Evolutionary conservation across 2,113 vertebrate genomes (phyloP), one percentile per base, ranked within the genome.

Genomic region (Chionodraco myersi): DNA sequence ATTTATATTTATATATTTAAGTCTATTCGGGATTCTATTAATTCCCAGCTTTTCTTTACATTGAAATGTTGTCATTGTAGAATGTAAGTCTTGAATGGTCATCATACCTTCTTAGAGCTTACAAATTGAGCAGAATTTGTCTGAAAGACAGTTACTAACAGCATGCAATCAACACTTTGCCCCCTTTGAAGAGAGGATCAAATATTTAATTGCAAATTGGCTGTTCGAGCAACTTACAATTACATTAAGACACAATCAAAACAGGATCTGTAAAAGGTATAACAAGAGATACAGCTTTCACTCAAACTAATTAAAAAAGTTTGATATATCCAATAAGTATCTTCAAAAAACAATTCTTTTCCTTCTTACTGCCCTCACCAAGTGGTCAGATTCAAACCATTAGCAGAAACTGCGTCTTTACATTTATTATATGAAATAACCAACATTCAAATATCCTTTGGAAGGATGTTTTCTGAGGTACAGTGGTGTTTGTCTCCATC

Each of bases 401-500:
- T 26, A 23, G 36, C 6, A 61, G 0, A 0, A n/a, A 56, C 44
- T 30, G 9, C 30, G 14, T 15, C 12, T n/a, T 2, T 44, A 9
- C 49, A 36, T 30, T 48, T 9, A 61, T 15, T 6, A 6, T 13
- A 26, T 34, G 23, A 48, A 56, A 16, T 48, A 14, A 49, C 6
- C 15, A 23, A 15, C 5, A n/a, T 47, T 1, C 30, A 59, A 30
- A 36, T 16, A 15, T 51, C 56, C 3, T n/a, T 53, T 1, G 5
- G 10, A 2, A 14, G 14, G 10, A 15, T n/a, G 1, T 5, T 71
- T 16, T 16, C 36, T 36, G 36, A 56, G 2, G 18, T 47, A 4
- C 4, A 36, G 58, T 66, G 75, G 89, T 80, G 77, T 93, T 84
- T 93, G 92, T 90, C 92, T 86, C 92, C 91, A 87, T 88, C 89